Conservation (phyloP, 2,888 invertebrate species). For the Lasioglossum lativentre region DNA sequence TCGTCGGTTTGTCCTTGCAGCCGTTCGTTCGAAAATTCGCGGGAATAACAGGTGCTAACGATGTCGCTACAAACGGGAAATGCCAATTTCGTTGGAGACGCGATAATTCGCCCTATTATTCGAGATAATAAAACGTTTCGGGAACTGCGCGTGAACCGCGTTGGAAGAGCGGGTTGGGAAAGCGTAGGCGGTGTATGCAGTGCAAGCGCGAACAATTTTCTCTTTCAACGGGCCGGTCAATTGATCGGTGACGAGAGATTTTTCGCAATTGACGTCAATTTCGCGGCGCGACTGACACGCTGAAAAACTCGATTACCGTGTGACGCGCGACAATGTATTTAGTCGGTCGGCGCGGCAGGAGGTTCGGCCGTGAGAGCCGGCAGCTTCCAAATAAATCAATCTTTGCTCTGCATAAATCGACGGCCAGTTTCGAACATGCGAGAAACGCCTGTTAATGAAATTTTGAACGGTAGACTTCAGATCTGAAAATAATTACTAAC, state of each 20-base stretch:
- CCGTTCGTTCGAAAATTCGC: neutral
- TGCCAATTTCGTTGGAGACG: conserved; percentile 17
- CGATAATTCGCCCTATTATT: conserved; percentile 7
- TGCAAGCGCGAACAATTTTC: conserved; percentile 28
- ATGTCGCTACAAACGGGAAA: conserved; percentile 18
- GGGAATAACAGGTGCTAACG: neutral
- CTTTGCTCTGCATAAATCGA: conserved; percentile 27
- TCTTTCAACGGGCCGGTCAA: conserved; percentile 15
- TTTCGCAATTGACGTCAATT: conserved; percentile 39
- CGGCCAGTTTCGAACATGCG: conserved; percentile 3
- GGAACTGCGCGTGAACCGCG: neutral
- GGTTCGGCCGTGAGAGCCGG: conserved; percentile 8
- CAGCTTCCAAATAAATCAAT: conserved; percentile 52
- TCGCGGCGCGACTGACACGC: conserved; percentile 23
- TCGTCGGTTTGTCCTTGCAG: neutral
- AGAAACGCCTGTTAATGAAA: conserved; percentile 25
- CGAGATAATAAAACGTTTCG: conserved; percentile 35
- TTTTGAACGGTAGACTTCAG: too few species aligned
- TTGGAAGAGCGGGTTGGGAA: neutral
- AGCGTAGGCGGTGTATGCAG: neutral
- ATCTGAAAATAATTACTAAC: too few species aligned
- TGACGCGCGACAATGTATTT: conserved; percentile 41
- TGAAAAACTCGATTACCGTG: conserved; percentile 44
- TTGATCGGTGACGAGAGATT: conserved; percentile 43
- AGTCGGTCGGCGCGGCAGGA: neutral